These are phyloP conservation scores for Galendromus occidentalis DNA, from an alignment of 1,140 invertebrate species.

Conservation along the genomic window DNA sequence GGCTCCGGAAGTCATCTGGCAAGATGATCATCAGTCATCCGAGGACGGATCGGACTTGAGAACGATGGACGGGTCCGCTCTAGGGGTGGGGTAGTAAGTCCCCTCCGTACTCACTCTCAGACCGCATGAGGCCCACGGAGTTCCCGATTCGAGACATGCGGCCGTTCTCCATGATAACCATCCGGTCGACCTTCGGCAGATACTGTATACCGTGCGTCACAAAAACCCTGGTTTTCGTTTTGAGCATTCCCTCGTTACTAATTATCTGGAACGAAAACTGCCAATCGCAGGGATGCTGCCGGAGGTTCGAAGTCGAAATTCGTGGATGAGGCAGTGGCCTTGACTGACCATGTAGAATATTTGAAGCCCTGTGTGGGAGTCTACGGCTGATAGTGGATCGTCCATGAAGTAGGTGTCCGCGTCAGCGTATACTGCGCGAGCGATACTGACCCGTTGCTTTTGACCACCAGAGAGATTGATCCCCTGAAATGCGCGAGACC, in stretches of 20 bases:
- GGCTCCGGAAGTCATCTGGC: too few relatives aligned
- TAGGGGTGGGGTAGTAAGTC: too few relatives aligned
- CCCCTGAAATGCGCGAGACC: constrained; percentile 28
- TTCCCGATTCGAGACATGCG: constrained; percentile 25
- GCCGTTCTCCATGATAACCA: constrained; percentile 27
- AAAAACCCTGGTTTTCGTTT: constrained; percentile 24
- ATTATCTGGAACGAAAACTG: neutral
- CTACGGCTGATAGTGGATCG: constrained; percentile 28
- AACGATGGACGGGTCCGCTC: too few relatives aligned
- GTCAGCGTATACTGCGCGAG: constrained; percentile 39
- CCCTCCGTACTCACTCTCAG: constrained; percentile 14
- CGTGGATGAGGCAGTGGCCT: too few relatives aligned
- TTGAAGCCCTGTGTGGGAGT: constrained; percentile 26
- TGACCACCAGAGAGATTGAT: constrained; percentile 93
- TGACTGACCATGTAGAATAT: constrained; percentile 29
- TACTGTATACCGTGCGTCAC: constrained; percentile 27
- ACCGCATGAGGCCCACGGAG: constrained; percentile 25
- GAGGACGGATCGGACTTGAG: too few relatives aligned
- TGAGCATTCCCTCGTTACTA: neutral
- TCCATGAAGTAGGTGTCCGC: constrained; percentile 29
- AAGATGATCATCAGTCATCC: too few relatives aligned
- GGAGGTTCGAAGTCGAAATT: too few relatives aligned
- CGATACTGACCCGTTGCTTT: constrained; percentile 82
- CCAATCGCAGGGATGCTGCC: too few relatives aligned
- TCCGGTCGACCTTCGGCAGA: constrained; percentile 26